A percentile compares a stretch with the other conserved stretches of the same genome.
Evolutionary conservation across 2,797 vertebrate species (phyloP).

Genomic region (Parambassis ranga): DNA sequence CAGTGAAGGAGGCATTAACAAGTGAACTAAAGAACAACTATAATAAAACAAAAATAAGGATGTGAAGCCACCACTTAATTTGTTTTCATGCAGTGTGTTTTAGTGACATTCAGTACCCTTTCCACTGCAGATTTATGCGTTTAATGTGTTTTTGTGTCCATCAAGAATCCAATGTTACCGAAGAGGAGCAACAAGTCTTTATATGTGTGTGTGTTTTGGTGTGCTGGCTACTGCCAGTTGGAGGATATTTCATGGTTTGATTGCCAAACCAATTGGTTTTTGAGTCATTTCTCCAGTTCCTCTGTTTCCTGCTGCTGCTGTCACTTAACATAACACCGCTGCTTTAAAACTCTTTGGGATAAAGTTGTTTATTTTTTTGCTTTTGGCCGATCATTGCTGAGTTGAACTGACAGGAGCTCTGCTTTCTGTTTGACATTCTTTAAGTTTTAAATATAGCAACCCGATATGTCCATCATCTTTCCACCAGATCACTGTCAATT

Average conservation of each 20-base stretch:
- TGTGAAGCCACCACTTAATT: background rate
- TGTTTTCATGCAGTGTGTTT: background rate
- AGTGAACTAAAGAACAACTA: background rate
- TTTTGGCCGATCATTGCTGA: constrained; percentile 10
- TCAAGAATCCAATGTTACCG: background rate
- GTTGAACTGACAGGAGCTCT: constrained; percentile 21
- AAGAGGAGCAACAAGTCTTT: background rate
- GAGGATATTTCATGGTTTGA: constrained; percentile 14
- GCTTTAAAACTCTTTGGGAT: background rate
- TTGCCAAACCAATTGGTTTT: constrained; percentile 18
- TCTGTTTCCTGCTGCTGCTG: constrained; percentile 26
- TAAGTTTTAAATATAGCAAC: background rate
- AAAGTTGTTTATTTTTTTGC: background rate
- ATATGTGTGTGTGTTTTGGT: background rate
- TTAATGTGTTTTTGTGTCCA: background rate
- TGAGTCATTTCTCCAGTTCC: background rate
- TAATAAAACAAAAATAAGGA: background rate
- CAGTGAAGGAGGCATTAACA: background rate
- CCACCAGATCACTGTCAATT: background rate
- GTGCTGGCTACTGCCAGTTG: background rate
- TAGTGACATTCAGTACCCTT: background rate
- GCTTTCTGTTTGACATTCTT: constrained; percentile 20
- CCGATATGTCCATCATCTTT: background rate
- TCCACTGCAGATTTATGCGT: background rate
- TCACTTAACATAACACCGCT: constrained; percentile 4